Conservation (phyloP, 2,797 vertebrate genomes). For the Zenarchopterus dispar region DNA sequence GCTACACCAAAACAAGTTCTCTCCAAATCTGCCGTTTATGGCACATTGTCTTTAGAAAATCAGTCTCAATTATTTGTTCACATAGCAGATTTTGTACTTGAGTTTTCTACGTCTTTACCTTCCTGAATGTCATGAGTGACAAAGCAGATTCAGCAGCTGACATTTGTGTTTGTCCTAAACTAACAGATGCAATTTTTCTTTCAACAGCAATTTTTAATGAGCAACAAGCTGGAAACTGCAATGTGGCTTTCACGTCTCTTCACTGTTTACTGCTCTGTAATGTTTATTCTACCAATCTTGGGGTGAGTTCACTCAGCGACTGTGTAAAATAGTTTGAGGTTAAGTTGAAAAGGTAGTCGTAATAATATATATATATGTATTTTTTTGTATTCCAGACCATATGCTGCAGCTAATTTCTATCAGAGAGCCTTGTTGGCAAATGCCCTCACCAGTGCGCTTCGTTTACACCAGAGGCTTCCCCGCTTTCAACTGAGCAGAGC, state of each 20-base stretch:
- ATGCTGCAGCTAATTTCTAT: slow-evolving; percentile 96
- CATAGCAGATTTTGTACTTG: not conserved
- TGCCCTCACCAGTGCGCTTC: slow-evolving; percentile 96
- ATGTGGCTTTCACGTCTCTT: slow-evolving; percentile 99
- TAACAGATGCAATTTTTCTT: not conserved
- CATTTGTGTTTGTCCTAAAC: not conserved
- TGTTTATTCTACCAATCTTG: slow-evolving; percentile 96
- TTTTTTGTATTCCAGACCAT: slow-evolving; percentile 81
- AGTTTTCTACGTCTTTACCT: not conserved
- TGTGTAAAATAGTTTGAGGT: not conserved
- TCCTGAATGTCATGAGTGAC: not conserved
- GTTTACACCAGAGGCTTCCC: slow-evolving; percentile 94
- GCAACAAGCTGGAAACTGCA: slow-evolving; percentile 95
- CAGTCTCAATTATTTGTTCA: not conserved
- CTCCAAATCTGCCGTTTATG: not conserved
- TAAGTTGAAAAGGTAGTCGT: not conserved
- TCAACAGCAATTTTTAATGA: slow-evolving; percentile 94
- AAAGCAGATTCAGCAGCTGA: not conserved
- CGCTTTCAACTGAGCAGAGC: slow-evolving; percentile 95
- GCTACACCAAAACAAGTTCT: no score
- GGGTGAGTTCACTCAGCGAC: slow-evolving; percentile 85
- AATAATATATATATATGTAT: slow-evolving; percentile 3
- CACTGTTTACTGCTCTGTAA: slow-evolving; percentile 96
- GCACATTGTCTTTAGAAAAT: not conserved
- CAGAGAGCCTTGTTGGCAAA: slow-evolving; percentile 97